Base-by-base conservation (phyloP, 2,888 invertebrate species). In the Sympetrum striolatum region DNA sequence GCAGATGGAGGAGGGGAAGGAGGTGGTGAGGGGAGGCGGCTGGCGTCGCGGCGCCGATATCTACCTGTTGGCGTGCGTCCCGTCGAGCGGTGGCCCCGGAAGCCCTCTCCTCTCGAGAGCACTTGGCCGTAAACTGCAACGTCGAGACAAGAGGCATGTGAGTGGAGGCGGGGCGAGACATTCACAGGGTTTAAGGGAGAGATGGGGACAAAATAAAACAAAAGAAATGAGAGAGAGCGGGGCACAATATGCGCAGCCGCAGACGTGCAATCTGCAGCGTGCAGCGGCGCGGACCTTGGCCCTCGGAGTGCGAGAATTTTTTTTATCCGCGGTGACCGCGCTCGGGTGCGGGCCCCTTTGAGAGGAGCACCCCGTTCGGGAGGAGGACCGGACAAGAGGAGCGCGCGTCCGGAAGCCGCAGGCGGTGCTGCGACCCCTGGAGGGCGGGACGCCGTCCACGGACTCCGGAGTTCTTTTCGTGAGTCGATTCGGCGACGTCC, bases 61-160 rank as follows among this genome's bases (percentile, higher is more conserved):
- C 86, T 86, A 86, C 86, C 86, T 86, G 86, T 86, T 86, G 86
- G 53, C 86, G 60, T 64, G 86, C 64, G 86, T 86, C 86, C 86
- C 86, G 86, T 86, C 86, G 86, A 37, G 58, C 60, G 86, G 60
- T 86, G 86, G 58, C 35, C 86, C 86, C 22, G 86, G 86, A 25
- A 86, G 60, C 86, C 86, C 86, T 86, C 86, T 86, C 86, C 86
- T 86, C 60, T 86, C 86, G 86, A 86, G 86, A 64, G 86, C 86
- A 86, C 86, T 86, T 64, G 86, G 86, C 58, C 86, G 86, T 64
- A 86, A 86, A 60, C 86, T 86, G 86, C 86, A 86, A 58, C 86
- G 86, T 64, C 86, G 86, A 53, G 48, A 81, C 25, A 60, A 86
- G 60, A 86, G 86, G 86, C 86, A 86, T 86, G 86, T 86, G 86